phyloP scores from a whole-genome alignment of 1,140 invertebrate genomes.

The Drusus annulatus region DNA sequence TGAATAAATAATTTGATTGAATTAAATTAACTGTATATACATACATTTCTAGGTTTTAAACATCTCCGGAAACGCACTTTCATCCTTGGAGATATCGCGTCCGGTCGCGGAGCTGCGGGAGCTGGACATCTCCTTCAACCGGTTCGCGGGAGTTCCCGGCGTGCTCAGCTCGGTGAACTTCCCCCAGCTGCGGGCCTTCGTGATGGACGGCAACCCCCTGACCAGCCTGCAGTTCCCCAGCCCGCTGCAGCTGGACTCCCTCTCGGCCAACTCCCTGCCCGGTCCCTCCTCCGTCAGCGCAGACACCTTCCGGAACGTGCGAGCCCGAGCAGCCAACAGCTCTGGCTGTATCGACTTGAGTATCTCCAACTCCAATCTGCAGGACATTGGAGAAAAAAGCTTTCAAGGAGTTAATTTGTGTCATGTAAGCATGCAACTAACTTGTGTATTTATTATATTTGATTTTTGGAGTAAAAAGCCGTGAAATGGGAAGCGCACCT shows the following conservation, averaged over 20 bases:
- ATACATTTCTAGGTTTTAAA: constrained; percentile 64
- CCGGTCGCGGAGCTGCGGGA: constrained; percentile 64
- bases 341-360: constrained; percentile 64
- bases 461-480: background rate
- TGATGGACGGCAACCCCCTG: constrained; percentile 68
- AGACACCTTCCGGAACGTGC: constrained; percentile 67
- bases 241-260: constrained; percentile 63
- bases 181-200: constrained; percentile 65
- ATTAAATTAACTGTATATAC: no score
- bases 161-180: constrained; percentile 63
- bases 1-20: no score
- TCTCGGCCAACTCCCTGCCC: constrained; percentile 66
- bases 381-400: constrained; percentile 63
- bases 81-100: constrained; percentile 63
- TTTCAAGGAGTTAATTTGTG: constrained; percentile 67
- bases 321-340: constrained; percentile 57
- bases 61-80: constrained; percentile 67
- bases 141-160: constrained; percentile 64
- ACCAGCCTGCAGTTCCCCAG: constrained; percentile 67
- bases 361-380: constrained; percentile 64
- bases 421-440: constrained; percentile 62
- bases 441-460: background rate
- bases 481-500: no score
- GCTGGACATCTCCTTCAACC: constrained; percentile 67
- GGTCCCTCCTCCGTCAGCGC: constrained; percentile 63